Base-by-base conservation (phyloP, 37 sponge, comb jelly and placozoan genomes). In the Geodia barretti region DNA sequence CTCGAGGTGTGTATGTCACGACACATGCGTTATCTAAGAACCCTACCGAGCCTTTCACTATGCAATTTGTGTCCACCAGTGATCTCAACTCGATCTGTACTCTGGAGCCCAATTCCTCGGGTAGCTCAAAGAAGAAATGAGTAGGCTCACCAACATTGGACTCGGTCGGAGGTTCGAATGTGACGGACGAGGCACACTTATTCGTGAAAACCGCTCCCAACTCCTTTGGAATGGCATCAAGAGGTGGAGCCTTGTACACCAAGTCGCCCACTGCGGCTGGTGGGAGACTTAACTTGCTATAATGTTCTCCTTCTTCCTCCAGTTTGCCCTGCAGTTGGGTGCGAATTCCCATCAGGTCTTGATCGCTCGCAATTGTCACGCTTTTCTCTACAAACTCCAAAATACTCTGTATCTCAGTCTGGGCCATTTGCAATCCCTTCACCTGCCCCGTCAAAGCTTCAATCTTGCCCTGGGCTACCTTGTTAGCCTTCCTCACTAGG, bases 201-300 rank as follows among this genome's bases (percentile, higher is more conserved):
- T 34, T 1, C 1, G 47, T 39, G 41, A 39, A 32, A 23, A 68
- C 47, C 20, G 41, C 35, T 42, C 0, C 61, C n/a, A 68, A 42
- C 21, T 79, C 41, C 30, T 39, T 47, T 28, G 30, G 17, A 25
- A 79, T 23, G 9, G 19, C 70, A 7, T 70, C 60, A 43, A 47
- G 68, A 69, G 47, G 69, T n/a, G 24, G 24, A 19, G 69, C 37
- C 23, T 43, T 28, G 29, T 59, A 41, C 30, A 29, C 80, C 5
- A 68, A 54, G 60, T 79, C 60, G 2, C 37, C 70, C 58, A 37
- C 70, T 37, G 66, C 70, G 21, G 47, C 80, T 69, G 80, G 80
- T 36, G 7, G 19, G 11, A 68, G 60, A 58, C 36, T 58, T 17
- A 5, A 26, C 39, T 31, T 8, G 30, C 34, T 17, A 28, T 78